phyloP scores from a whole-genome alignment of 1,140 invertebrate species.

The Penaeus japonicus region DNA sequence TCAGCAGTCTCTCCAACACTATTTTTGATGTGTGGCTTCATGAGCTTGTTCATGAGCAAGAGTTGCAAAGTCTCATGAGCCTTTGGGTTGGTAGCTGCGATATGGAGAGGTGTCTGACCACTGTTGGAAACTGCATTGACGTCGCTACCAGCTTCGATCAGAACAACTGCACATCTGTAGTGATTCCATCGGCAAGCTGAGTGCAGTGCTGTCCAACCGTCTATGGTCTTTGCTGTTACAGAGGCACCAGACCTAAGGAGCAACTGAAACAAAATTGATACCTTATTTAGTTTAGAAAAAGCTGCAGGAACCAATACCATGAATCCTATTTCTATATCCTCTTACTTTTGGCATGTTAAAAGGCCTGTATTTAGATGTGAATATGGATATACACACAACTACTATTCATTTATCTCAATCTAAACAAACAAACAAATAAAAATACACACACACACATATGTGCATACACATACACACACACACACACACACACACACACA shows the following conservation, averaged over 20 bases:
- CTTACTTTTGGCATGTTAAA: too few species aligned
- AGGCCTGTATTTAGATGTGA: too few species aligned
- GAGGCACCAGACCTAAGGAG: slow-evolving; percentile 19
- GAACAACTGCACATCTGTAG: slow-evolving; percentile 16
- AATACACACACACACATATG: too few species aligned
- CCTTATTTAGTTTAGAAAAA: background rate
- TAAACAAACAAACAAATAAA: too few species aligned
- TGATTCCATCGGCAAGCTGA: slow-evolving; percentile 48
- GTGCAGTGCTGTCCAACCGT: slow-evolving; percentile 34
- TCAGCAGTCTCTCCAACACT: slow-evolving; percentile 28
- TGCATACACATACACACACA: too few species aligned
- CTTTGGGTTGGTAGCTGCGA: slow-evolving; percentile 40
- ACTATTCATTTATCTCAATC: too few species aligned
- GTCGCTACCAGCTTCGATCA: slow-evolving; percentile 40
- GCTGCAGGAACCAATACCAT: too few species aligned
- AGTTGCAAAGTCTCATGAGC: slow-evolving; percentile 38
- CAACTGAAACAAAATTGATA: background rate
- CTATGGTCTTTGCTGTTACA: slow-evolving; percentile 27
- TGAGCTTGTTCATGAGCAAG: slow-evolving; percentile 7
- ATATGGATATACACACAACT: too few species aligned
- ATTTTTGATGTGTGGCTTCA: slow-evolving; percentile 26
- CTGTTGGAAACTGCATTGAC: slow-evolving; percentile 35
- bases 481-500: too few species aligned
- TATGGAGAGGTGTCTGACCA: slow-evolving; percentile 42
- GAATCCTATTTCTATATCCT: too few species aligned